Conservation (phyloP, 1,140 invertebrate species). For the Steinernema khuongi region DNA sequence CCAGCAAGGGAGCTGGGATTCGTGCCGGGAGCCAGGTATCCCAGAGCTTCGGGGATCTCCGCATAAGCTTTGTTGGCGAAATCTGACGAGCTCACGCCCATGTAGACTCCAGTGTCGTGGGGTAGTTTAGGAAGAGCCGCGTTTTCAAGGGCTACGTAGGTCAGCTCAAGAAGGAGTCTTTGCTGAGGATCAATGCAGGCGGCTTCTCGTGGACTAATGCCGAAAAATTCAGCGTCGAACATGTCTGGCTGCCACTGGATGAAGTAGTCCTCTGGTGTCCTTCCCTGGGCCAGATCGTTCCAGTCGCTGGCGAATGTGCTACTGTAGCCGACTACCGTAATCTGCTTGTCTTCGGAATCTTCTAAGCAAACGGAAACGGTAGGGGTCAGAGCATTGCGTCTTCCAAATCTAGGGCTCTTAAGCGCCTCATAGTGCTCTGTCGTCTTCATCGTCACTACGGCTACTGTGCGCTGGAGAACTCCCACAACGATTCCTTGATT, state of each 20-base stretch:
- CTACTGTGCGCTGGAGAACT: not conserved
- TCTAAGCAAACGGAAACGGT: too few species aligned
- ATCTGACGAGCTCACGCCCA: constrained; percentile 62
- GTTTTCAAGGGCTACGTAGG: constrained; percentile 56
- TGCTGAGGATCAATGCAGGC: constrained; percentile 64
- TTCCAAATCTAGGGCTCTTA: not conserved
- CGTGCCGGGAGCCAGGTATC: constrained; percentile 46
- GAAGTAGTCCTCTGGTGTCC: not conserved
- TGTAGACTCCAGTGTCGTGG: constrained; percentile 48
- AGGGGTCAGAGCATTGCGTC: not conserved
- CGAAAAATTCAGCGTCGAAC: constrained; percentile 65
- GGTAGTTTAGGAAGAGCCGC: constrained; percentile 37
- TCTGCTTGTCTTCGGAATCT: not conserved
- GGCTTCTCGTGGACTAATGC: constrained; percentile 62
- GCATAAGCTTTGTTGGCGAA: constrained; percentile 39
- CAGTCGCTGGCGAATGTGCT: not conserved
- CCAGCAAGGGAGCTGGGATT: constrained; percentile 44
- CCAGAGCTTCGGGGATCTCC: constrained; percentile 27
- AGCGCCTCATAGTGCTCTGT: not conserved
- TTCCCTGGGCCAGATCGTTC: not conserved
- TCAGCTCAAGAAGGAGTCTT: constrained; percentile 62
- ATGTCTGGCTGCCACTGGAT: constrained; percentile 42
- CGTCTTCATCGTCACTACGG: not conserved
- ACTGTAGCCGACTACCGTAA: not conserved
- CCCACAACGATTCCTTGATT: not conserved